Base-by-base conservation (phyloP, 1,140 invertebrate genomes). In the Drosophila punjabiensis region DNA sequence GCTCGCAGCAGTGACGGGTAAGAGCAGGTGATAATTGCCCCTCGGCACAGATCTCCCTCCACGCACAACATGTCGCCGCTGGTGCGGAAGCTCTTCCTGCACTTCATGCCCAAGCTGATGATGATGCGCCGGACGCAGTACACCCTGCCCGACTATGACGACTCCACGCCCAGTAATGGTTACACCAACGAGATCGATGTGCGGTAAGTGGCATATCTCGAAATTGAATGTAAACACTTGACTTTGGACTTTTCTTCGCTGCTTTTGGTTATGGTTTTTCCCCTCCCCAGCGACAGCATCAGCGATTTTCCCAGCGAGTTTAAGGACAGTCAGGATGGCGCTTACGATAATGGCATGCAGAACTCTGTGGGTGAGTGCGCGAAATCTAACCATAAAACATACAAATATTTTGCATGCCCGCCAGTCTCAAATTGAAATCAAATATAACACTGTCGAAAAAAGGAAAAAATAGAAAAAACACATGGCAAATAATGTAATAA, bases 31-130 rank as follows among this genome's bases (percentile, higher is more conserved):
- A 37, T 62, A 67, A 79, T 50, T 35, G 58, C 39, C 60, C 60
- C 18, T n/a, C 20, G 50, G 56, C 52, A 60, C 88, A 98, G 97
- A 92, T 99, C 98, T 6, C 98, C 99, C 30, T 98, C 98, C 13
- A 99, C 99, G 0, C 99, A 99, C 94, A 97, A 96, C 78, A 98
- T 99, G 98, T 97, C 97, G 1, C 97, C 97, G 1, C 96, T 96
- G 96, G 96, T 98, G 77, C 96, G 96, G 89, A 96, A 96, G 87
- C 94, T 99, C 62, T 99, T 99, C 94, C 94, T 98, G 10, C 95
- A 97, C 82, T 95, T 97, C 85, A 97, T 99, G 96, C 98, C 98
- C 11, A 95, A 96, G 66, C 93, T 98, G 16, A 94, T 99, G 64
- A 96, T 97, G 94, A 98, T 99, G 97, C 95, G 96, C 59, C 94